Percentiles rank a stretch among this genome's conserved stretches.
These are phyloP conservation scores for Agriopis leucophaearia DNA, from an alignment of 2,888 invertebrate species.

Conservation along the genomic window DNA sequence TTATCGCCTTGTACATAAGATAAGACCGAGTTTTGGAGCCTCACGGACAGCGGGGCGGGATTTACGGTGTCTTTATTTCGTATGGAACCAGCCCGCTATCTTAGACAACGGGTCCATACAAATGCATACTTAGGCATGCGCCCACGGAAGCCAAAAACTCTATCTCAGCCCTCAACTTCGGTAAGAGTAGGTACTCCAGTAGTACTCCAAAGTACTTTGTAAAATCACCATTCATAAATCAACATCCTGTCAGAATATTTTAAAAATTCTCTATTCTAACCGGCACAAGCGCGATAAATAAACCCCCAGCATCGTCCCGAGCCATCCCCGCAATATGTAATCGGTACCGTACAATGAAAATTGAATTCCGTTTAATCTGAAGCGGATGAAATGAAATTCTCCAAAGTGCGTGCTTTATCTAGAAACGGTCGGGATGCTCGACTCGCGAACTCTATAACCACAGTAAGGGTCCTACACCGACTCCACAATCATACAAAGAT, in stretches of 20 bases:
- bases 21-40: background rate
- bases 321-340: conserved; percentile 47
- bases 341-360: conserved; percentile 64
- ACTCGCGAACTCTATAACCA: conserved; percentile 45
- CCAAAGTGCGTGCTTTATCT: conserved; percentile 77
- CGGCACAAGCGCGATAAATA: conserved; percentile 34
- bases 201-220: background rate
- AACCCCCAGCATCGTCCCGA: conserved; percentile 24
- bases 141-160: too few relatives aligned
- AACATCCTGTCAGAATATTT: conserved; percentile 9
- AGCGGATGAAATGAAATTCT: conserved; percentile 75
- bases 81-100: background rate
- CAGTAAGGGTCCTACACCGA: conserved; percentile 15
- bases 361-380: conserved; percentile 73
- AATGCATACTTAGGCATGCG: background rate
- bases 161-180: background rate
- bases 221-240: background rate
- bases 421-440: conserved; percentile 63
- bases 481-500: background rate
- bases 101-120: background rate
- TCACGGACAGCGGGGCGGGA: background rate
- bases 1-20: background rate
- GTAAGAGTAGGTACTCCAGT: background rate
- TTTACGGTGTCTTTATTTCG: background rate
- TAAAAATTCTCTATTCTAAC: conserved; percentile 15